Base-by-base conservation (phyloP, 2,113 vertebrate genomes). In the Petrocephalus microphthalmus region DNA sequence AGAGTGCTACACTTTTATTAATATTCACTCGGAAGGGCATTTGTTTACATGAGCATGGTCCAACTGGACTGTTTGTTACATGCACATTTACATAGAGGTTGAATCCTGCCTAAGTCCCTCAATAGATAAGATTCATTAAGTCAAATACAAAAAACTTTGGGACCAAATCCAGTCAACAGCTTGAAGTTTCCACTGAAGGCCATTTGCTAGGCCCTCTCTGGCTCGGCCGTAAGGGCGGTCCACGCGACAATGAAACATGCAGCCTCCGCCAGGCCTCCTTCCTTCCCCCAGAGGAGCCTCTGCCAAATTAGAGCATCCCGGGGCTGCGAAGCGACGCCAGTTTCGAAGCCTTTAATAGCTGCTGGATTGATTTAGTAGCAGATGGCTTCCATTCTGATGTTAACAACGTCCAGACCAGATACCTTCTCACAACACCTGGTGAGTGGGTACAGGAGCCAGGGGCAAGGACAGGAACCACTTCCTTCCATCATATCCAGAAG, bases 301-400 rank as follows among this genome's bases (percentile, higher is more conserved):
- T 60, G 22, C 71, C 53, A 88, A 88, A 88, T 60, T n/a, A 54
- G 53, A 47, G 51, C 53, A 17, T 88, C 71, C 74, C 67, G 53
- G 3, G 54, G 22, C 53, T 53, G 54, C 33, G 19, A 83, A 47
- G 19, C 19, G 22, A 74, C 8, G 22, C 53, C 52, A 37, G 11
- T 60, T 81, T 52, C 60, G 19, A 53, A 47, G 42, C 78, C 67
- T 51, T 84, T 54, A 71, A 51, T 88, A 88, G 33, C 57, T 88
- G 22, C 22, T 57, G 42, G 51, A 45, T 47, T 47, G 33, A 13
- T 84, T 84, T 84, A 45, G 37, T 10, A 56, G 87, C 53, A 47
- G 87, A 88, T 84, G 53, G 78, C 17, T 60, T 51, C 37, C 11
- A 60, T 88, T 88, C 37, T 88, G 33, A 49, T 88, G 78, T 47